phyloP scores from a whole-genome alignment of 2,888 invertebrate species.

The Suillia variegata region DNA sequence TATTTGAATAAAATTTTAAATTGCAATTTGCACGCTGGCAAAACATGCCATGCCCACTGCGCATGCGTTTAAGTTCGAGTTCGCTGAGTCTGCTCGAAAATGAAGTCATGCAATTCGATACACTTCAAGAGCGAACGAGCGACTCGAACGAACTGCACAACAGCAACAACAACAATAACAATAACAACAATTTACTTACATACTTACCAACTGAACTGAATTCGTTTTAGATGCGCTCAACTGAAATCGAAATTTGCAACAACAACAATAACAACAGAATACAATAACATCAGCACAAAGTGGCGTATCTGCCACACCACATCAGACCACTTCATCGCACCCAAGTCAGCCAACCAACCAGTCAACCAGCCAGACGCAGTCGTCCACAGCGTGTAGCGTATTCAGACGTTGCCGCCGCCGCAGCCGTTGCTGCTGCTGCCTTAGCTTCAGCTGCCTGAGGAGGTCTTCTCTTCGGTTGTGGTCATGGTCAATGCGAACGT shows the following conservation, averaged over 20 bases:
- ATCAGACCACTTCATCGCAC: not conserved
- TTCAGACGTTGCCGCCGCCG: not conserved
- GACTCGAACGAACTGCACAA: not conserved
- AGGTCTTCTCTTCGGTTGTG: slow-evolving; percentile 3
- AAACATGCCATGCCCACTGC: not conserved
- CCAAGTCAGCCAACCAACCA: not conserved
- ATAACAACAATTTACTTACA: not conserved
- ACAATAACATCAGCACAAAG: not conserved
- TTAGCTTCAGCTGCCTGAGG: not conserved
- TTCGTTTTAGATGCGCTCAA: slow-evolving; percentile 48
- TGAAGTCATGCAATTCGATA: slow-evolving; percentile 12
- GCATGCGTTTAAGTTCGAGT: not conserved
- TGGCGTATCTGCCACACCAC: not conserved
- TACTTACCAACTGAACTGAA: slow-evolving; percentile 30
- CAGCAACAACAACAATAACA: slow-evolving; percentile 5
- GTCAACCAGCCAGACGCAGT: not conserved
- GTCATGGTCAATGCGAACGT: slow-evolving; percentile 8
- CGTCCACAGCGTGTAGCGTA: not conserved
- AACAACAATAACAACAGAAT: not conserved
- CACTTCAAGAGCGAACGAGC: slow-evolving; percentile 9
- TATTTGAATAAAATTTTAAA: not conserved
- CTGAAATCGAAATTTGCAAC: slow-evolving; percentile 44
- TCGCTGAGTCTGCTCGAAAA: not conserved
- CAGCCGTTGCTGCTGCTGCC: no score
- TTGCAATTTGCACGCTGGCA: not conserved